Evolutionary conservation across 2,888 invertebrate genomes (phyloP), one percentile per base, ranked within the genome.

Genomic region (Ornithoptera priamus): DNA sequence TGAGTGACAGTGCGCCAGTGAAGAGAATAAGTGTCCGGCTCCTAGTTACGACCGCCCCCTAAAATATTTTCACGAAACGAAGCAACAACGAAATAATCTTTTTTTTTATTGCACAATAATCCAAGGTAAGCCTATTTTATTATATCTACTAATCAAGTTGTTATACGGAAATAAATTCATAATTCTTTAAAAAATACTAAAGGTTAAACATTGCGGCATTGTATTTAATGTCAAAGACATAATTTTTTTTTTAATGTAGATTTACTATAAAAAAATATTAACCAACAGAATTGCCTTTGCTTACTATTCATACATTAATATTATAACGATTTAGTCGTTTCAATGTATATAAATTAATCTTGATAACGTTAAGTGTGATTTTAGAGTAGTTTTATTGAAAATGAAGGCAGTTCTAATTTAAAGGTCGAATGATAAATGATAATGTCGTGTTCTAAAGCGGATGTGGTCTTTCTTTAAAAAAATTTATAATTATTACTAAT

Each of bases 1-100:
- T 75, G 80, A 90, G 90, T 91, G 90, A 86, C 84, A 90, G 91
- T 90, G 91, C 87, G 81, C 85, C 81, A 85, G 90, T 89, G 89
- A 83, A 79, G 81, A 80, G 81, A 81, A 61, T 81, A 78, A 85
- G 89, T 90, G 89, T 81, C 80, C 83, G 80, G 81, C 81, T 83
- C 79, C 73, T 78, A 73, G 77, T 75, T 71, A 76, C 59, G 80
- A 85, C 39, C 10, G 85, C 89, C 87, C 84, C 78, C 73, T 78
- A 78, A 75, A 73, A 68, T 77, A 75, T 75, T 78, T 80, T 60
- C 61, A 70, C 86, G 85, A 85, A 75, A 76, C 80, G 80, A 83
- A 80, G 72, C 74, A 76, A 76, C 80, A 77, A 81, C 78, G 74
- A 75, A 72, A 66, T 72, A 70, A 69, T 67, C 66, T 71, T 73